phyloP scores from a whole-genome alignment of 2,888 invertebrate genomes.

The Cancer borealis region DNA sequence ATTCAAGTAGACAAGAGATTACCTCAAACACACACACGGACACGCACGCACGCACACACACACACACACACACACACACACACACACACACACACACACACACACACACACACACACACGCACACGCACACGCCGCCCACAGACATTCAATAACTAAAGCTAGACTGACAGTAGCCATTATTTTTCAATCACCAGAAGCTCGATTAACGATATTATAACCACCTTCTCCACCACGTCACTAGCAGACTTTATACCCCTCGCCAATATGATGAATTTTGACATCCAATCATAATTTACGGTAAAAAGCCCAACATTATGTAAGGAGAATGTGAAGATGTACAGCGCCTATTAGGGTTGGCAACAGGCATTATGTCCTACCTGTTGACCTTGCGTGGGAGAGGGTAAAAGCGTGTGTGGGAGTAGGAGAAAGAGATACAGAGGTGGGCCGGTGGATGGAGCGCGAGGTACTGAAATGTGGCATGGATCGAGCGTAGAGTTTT shows the following conservation, averaged over 20 bases:
- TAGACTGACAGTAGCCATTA: background rate
- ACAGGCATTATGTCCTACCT: background rate
- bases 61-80: background rate
- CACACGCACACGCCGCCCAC: background rate
- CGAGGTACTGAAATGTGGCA: conserved; percentile 17
- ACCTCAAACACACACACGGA: background rate
- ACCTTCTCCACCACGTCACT: background rate
- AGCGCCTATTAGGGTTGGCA: background rate
- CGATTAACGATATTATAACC: background rate
- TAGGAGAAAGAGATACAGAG: background rate
- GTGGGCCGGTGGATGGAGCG: background rate
- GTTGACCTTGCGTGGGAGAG: conserved; percentile 4
- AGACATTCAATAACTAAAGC: background rate
- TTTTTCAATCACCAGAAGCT: background rate
- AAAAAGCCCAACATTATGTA: background rate
- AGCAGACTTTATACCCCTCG: background rate
- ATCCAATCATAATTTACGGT: too few species aligned
- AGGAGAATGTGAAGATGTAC: background rate
- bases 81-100: background rate
- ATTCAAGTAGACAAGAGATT: background rate
- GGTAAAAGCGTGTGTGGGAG: background rate
- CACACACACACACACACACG: background rate
- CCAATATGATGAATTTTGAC: background rate
- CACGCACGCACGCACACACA: background rate
- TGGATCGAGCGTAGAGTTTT: background rate